Conservation (phyloP, 2,888 invertebrate species). For the Linnaemya tessellans region DNA sequence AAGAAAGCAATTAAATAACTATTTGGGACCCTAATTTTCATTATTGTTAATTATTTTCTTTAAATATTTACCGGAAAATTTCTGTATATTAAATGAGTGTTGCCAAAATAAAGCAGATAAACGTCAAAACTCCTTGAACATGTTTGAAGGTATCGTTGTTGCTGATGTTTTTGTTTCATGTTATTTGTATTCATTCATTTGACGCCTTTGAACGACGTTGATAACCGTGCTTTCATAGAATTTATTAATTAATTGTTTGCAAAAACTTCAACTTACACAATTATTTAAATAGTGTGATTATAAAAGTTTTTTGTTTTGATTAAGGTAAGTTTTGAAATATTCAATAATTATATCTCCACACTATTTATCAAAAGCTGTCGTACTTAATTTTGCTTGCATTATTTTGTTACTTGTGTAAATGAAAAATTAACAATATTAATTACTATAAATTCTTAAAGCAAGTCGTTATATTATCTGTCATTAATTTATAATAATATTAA, state of each 20-base stretch:
- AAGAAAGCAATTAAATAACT: not conserved
- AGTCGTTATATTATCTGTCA: not conserved
- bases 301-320: not conserved
- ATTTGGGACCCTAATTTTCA: not conserved
- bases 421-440: not conserved
- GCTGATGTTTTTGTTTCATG: slow-evolving; percentile 14
- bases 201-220: slow-evolving; percentile 49
- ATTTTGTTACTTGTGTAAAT: slow-evolving; percentile 20
- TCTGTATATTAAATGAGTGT: slow-evolving; percentile 19
- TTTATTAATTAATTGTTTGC: not conserved
- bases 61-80: slow-evolving; percentile 61
- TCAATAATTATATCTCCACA: not conserved
- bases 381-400: not conserved
- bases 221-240: slow-evolving; percentile 48
- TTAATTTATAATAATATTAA: slow-evolving; percentile 2
- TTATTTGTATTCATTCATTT: slow-evolving; percentile 35
- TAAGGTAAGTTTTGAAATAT: slow-evolving; percentile 28
- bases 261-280: not conserved
- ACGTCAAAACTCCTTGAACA: slow-evolving; percentile 47
- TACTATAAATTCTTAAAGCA: not conserved
- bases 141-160: slow-evolving; percentile 33
- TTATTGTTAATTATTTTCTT: slow-evolving; percentile 4
- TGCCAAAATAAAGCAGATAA: slow-evolving; percentile 28
- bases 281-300: not conserved
- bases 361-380: not conserved